These are phyloP conservation scores for Zaprionus obscuricornis DNA, from an alignment of 2,888 invertebrate species.

Conservation along the genomic window DNA sequence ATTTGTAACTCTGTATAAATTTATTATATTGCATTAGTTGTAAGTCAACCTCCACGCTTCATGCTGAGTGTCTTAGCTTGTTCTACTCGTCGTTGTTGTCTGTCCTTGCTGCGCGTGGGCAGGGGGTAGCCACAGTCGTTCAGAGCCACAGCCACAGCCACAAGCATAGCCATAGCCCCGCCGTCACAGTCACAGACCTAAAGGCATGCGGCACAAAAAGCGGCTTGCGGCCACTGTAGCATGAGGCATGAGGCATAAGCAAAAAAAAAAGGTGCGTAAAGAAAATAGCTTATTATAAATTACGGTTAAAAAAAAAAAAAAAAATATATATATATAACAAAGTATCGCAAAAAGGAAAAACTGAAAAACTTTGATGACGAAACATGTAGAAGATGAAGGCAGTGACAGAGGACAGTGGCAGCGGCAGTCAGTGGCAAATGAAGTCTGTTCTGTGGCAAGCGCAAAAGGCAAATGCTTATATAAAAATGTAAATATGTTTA, in stretches of 20 bases:
- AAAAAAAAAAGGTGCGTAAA: slow-evolving; percentile 69
- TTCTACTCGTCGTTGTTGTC: slow-evolving; percentile 16
- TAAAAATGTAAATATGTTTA: no score
- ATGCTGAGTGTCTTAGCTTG: slow-evolving; percentile 41
- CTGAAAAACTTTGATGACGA: no score
- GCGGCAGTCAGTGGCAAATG: no score
- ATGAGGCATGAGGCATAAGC: slow-evolving; percentile 1
- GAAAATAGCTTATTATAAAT: slow-evolving; percentile 74
- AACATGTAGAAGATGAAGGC: no score
- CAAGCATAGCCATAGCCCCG: not conserved
- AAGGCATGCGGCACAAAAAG: not conserved
- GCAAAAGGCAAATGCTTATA: no score
- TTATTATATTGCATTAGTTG: slow-evolving; percentile 81
- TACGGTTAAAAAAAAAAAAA: slow-evolving; percentile 60
- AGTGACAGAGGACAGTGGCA: no score
- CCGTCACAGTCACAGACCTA: not conserved
- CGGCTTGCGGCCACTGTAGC: no score
- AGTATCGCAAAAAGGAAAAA: slow-evolving; percentile 28
- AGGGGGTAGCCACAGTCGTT: slow-evolving; percentile 35
- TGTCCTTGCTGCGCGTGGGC: slow-evolving; percentile 57
- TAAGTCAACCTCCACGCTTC: slow-evolving; percentile 63
- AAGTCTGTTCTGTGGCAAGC: no score
- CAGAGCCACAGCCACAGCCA: not conserved
- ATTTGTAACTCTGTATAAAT: slow-evolving; percentile 79
- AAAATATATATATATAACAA: no score